phyloP scores from a whole-genome alignment of 2,888 invertebrate genomes.

The Hypolimnas misippus region DNA sequence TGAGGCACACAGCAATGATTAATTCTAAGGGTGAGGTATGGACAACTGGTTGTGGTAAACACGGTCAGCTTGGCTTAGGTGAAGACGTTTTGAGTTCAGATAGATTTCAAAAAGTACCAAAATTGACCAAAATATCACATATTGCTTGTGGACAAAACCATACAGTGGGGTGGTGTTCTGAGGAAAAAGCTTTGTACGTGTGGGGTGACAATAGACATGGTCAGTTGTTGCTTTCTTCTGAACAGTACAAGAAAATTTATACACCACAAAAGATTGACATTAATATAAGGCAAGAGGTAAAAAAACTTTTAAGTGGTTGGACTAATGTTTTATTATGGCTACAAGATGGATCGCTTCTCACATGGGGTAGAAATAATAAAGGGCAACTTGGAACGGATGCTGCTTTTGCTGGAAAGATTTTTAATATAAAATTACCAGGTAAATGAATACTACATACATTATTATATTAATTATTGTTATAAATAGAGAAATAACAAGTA shows the following conservation, averaged over 20 bases:
- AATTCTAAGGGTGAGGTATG: slow-evolving; percentile 85
- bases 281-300: slow-evolving; percentile 80
- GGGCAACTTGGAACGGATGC: slow-evolving; percentile 87
- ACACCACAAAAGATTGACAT: slow-evolving; percentile 83
- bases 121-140: slow-evolving; percentile 82
- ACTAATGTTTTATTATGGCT: slow-evolving; percentile 88
- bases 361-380: slow-evolving; percentile 93
- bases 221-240: slow-evolving; percentile 86
- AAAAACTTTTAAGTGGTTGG: slow-evolving; percentile 89
- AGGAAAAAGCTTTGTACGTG: slow-evolving; percentile 85
- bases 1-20: slow-evolving; percentile 87
- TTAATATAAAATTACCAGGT: slow-evolving; percentile 69
- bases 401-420: slow-evolving; percentile 60
- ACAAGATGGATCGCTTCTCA: slow-evolving; percentile 85
- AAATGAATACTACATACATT: slow-evolving; percentile 39
- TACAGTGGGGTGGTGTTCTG: slow-evolving; percentile 84
- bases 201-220: slow-evolving; percentile 95
- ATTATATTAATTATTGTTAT: too few species aligned
- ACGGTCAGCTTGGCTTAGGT: slow-evolving; percentile 87
- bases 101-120: slow-evolving; percentile 81
- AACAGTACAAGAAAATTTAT: slow-evolving; percentile 77
- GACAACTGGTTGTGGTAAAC: slow-evolving; percentile 86
- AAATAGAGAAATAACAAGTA: too few species aligned
- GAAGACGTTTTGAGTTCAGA: slow-evolving; percentile 61
- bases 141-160: slow-evolving; percentile 93